Percentiles rank a stretch among this genome's conserved stretches.
phyloP scores from a whole-genome alignment of 2,888 invertebrate species.

The Nomada fucata region DNA sequence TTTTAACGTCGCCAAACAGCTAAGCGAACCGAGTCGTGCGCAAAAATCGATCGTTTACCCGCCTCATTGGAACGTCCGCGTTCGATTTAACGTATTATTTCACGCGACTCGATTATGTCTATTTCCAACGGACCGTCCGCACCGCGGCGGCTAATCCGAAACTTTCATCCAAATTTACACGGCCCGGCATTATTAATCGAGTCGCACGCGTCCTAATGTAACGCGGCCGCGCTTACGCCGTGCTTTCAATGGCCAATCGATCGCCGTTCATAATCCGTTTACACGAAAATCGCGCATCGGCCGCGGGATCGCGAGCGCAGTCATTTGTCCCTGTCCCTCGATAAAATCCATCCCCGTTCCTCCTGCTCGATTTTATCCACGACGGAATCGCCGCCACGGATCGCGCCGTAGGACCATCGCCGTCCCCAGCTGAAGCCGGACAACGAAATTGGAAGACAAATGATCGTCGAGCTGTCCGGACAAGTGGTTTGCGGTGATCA shows the following conservation, averaged over 20 bases:
- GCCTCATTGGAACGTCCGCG: constrained; percentile 4
- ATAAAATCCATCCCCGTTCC: constrained; percentile 11
- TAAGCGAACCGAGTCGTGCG: constrained; percentile 9
- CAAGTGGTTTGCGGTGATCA: constrained; percentile 23
- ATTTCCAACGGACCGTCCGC: constrained; percentile 42
- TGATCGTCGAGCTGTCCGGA: constrained; percentile 14
- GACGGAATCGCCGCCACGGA: neutral
- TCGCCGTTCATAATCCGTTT: constrained; percentile 49
- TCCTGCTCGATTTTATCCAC: constrained; percentile 13
- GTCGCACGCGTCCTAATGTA: constrained; percentile 46
- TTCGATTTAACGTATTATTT: constrained; percentile 53
- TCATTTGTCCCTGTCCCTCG: constrained; percentile 33
- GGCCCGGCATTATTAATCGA: constrained; percentile 51
- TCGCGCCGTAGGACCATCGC: neutral
- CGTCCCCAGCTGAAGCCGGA: neutral
- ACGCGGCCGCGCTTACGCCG: constrained; percentile 23
- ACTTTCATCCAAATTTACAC: constrained; percentile 48
- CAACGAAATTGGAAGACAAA: constrained; percentile 29
- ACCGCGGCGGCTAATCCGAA: constrained; percentile 15
- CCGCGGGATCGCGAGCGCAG: constrained; percentile 17
- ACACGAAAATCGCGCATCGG: constrained; percentile 48
- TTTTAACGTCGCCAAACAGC: constrained; percentile 39
- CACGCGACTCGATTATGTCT: constrained; percentile 45
- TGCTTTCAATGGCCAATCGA: constrained; percentile 56
- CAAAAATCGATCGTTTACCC: constrained; percentile 36